Evolutionary conservation across 2,888 invertebrate species (phyloP).

Genomic region (Steinernema hermaphroditum): DNA sequence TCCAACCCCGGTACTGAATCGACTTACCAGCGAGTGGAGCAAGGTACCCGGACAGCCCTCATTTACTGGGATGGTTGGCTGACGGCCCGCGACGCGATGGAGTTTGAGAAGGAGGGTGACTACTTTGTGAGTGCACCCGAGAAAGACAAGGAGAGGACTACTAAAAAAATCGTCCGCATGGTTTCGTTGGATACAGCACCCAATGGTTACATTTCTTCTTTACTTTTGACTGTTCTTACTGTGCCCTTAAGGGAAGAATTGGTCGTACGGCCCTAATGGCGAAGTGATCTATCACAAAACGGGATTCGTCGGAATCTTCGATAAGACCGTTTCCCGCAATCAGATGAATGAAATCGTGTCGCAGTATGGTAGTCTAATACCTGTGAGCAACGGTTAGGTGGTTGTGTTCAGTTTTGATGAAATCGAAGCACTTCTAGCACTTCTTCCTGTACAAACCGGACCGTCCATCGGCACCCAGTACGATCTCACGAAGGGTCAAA

Average conservation of each 20-base stretch:
- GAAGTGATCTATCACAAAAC: conserved; percentile 31
- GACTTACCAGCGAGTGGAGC: conserved; percentile 32
- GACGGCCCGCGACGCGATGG: conserved; percentile 23
- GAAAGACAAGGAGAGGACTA: not conserved
- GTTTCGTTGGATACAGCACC: not conserved
- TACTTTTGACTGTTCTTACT: not conserved
- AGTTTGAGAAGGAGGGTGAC: conserved; percentile 3
- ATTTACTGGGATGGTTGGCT: conserved; percentile 34
- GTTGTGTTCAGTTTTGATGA: not conserved
- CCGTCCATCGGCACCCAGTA: conserved; percentile 29
- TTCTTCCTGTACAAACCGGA: not conserved
- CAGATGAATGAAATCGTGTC: not conserved
- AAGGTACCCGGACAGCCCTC: conserved; percentile 29
- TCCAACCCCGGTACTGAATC: conserved; percentile 25
- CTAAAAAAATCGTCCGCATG: not conserved
- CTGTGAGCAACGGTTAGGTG: not conserved
- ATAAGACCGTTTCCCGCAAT: conserved; percentile 5
- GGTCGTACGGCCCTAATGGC: conserved; percentile 32
- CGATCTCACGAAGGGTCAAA: conserved; percentile 13
- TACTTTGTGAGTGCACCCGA: not conserved
- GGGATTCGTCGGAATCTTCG: conserved; percentile 32
- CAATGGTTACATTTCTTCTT: not conserved
- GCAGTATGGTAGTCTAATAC: not conserved
- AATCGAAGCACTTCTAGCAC: not conserved
- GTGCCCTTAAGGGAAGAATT: conserved; percentile 15